Conservation (phyloP, 2,113 vertebrate genomes). For the Sturnira hondurensis region DNA sequence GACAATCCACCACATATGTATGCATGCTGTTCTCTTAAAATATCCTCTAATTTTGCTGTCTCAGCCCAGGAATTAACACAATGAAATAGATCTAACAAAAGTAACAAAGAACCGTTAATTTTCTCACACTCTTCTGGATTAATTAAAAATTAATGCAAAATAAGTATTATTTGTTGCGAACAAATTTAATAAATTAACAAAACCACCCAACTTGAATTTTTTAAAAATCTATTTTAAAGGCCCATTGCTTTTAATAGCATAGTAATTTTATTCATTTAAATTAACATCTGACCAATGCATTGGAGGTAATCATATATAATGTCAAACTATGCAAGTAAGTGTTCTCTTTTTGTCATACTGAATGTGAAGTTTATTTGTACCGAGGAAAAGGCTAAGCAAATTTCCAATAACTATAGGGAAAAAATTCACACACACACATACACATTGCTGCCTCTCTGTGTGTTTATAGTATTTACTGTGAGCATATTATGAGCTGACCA, state of each 20-base stretch:
- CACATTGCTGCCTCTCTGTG: background rate
- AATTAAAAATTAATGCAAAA: background rate
- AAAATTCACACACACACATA: background rate
- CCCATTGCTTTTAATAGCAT: background rate
- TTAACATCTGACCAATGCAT: background rate
- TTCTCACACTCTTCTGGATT: background rate
- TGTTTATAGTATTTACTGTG: background rate
- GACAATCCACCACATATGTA: background rate
- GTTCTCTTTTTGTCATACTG: background rate
- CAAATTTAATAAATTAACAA: conserved; percentile 1
- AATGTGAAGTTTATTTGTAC: background rate
- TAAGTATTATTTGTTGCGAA: background rate
- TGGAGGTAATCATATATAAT: background rate
- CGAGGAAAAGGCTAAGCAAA: background rate
- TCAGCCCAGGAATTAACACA: background rate
- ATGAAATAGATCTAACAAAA: background rate
- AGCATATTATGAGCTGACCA: background rate
- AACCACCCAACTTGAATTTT: background rate
- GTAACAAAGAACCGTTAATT: background rate
- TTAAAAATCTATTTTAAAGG: background rate
- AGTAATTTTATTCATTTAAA: background rate
- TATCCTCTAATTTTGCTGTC: background rate
- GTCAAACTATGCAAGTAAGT: background rate
- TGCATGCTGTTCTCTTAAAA: background rate
- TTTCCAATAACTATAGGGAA: background rate